Evolutionary conservation across 2,113 vertebrate genomes (phyloP), one percentile per base, ranked within the genome.

Genomic region (Stegastes partitus): DNA sequence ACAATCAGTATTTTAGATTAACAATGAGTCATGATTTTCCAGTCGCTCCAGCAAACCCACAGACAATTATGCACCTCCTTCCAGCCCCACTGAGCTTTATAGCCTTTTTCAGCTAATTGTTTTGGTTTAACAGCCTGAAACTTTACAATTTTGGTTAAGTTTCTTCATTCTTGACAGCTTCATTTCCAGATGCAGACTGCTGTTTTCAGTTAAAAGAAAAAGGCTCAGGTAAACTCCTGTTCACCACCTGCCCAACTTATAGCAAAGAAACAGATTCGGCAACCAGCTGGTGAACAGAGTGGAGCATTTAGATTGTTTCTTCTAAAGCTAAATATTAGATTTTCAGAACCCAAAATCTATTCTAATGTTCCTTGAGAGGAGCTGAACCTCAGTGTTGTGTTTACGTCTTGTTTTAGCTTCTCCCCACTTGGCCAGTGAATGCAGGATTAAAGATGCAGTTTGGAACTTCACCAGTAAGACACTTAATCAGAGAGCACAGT

Each of bases 51-150:
- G 57, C 56, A 68, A 37, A 70, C 16, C 21, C 42, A n/a, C 15
- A 69, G 26, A 34, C 37, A 76, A 70, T 26, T 63, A 54, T 23
- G 59, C 42, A 71, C 19, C 69, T 74, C 19, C 49, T 62, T 14
- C 56, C 67, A 71, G 71, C 22, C 42, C 12, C 34, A 31, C 23
- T 69, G 44, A 28, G 64, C 15, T 61, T 50, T 59, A 49, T 54
- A 34, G 39, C 1, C n/a, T 74, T 34, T 61, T 65, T 73, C 14
- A 12, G 44, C 34, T 69, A 45, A 69, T 77, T 53, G 31, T 70
- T 63, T 59, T 45, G 11, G 28, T 64, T 53, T 65, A 54, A 72
- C 63, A 14, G 39, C 25, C 54, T 7, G 3, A 14, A 19, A 21
- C 21, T 34, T 42, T 44, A 37, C 11, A 23, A 9, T 67, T 70